Evolutionary conservation across 2,113 vertebrate species (phyloP).

Genomic region (Caretta caretta): DNA sequence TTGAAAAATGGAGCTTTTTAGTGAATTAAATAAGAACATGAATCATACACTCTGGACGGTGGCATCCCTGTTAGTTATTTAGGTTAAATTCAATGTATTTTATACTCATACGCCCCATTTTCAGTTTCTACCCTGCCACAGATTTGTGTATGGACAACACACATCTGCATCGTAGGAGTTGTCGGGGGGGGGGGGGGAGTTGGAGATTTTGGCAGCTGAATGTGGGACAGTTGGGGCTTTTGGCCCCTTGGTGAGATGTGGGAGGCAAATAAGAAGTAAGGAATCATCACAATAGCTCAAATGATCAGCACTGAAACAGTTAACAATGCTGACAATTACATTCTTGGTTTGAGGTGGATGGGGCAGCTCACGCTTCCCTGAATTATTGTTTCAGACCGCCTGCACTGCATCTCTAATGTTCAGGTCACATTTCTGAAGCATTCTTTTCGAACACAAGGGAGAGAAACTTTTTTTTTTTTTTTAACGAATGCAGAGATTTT

Average conservation of each 20-base stretch:
- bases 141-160: background rate
- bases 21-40: background rate
- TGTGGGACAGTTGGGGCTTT: background rate
- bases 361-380: background rate
- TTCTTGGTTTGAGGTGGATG: background rate
- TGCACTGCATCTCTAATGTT: rapidly evolving
- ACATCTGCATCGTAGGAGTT: background rate
- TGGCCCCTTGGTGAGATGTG: background rate
- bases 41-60: background rate
- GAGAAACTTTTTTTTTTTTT: rapidly evolving
- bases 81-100: background rate
- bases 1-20: background rate
- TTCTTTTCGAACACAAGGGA: background rate
- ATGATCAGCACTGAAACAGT: background rate
- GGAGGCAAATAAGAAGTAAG: background rate
- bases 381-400: background rate
- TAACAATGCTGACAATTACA: background rate
- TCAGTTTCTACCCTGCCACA: rapidly evolving
- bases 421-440: background rate
- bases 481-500: background rate
- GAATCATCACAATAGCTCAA: background rate
- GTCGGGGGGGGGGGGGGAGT: background rate
- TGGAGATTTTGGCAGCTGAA: conserved; percentile 5
- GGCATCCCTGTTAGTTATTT: background rate
- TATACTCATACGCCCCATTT: background rate